Percentiles rank a stretch among this genome's conserved stretches.
phyloP scores from a whole-genome alignment of 2,797 vertebrate species.

The Sciurus carolinensis region DNA sequence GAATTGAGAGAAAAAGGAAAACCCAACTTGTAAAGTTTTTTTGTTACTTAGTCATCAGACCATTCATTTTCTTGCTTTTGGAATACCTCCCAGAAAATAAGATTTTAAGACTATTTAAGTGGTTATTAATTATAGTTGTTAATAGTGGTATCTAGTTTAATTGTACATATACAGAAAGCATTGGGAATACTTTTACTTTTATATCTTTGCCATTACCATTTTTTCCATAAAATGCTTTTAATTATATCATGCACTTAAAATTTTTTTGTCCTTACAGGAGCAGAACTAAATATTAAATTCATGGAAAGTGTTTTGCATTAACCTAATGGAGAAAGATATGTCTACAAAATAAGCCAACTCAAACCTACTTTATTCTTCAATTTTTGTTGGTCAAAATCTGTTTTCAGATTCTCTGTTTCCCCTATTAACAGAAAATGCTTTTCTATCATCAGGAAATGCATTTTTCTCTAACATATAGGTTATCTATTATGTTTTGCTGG shows the following conservation, averaged over 20 bases:
- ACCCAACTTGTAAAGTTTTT: not conserved
- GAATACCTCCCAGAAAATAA: not conserved
- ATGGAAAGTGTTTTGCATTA: not conserved
- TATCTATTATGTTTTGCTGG: slow-evolving; percentile 23
- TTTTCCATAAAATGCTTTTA: slow-evolving; percentile 33
- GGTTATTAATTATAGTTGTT: not conserved
- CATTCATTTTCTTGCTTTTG: not conserved
- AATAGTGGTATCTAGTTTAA: not conserved
- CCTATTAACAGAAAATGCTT: not conserved
- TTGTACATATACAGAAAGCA: not conserved
- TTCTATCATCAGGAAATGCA: not conserved
- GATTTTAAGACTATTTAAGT: not conserved
- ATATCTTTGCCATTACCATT: not conserved
- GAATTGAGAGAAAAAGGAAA: not conserved
- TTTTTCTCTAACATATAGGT: not conserved
- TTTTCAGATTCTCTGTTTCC: not conserved
- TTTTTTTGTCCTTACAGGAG: slow-evolving; percentile 21
- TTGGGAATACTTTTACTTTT: slow-evolving; percentile 33
- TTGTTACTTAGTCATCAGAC: not conserved
- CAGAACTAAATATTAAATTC: slow-evolving; percentile 21
- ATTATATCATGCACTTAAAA: not conserved
- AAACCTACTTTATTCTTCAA: not conserved
- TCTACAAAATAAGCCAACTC: not conserved
- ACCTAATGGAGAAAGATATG: not conserved
- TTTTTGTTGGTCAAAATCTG: slow-evolving; percentile 18